phyloP scores from a whole-genome alignment of 2,797 vertebrate species.

The Sebastes matsubarae region DNA sequence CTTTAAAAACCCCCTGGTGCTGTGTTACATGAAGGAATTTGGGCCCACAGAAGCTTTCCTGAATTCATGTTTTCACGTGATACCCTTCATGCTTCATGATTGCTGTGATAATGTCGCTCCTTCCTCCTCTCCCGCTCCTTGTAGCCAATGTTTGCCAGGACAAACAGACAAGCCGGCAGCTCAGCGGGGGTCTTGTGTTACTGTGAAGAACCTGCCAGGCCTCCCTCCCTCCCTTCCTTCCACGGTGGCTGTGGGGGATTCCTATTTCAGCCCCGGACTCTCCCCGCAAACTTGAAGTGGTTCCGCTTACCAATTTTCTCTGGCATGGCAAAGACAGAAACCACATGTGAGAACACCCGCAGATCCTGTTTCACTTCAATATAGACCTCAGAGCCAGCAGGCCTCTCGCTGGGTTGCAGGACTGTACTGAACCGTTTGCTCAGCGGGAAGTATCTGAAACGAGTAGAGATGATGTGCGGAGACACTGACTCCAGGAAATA shows the following conservation, averaged over 20 bases:
- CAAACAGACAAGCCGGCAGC: constrained; percentile 59
- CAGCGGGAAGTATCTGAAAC: background rate
- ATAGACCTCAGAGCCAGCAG: background rate
- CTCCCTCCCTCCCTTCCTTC: background rate
- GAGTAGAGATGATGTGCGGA: background rate
- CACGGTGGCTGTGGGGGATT: constrained; percentile 22
- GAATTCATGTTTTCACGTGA: background rate
- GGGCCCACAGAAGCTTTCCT: background rate
- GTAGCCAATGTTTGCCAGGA: constrained; percentile 32
- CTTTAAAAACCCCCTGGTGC: background rate
- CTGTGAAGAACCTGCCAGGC: constrained; percentile 40
- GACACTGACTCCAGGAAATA: background rate
- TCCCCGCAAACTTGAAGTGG: constrained; percentile 43
- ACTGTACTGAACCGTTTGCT: background rate
- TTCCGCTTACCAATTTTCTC: constrained; percentile 50
- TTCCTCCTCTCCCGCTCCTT: background rate
- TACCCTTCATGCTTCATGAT: constrained; percentile 12
- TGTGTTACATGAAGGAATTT: background rate
- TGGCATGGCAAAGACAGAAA: constrained; percentile 41
- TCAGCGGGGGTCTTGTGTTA: constrained; percentile 60
- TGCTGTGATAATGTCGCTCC: constrained; percentile 14
- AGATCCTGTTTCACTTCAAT: constrained; percentile 33
- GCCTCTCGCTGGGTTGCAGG: background rate
- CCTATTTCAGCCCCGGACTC: constrained; percentile 44
- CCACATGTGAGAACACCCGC: constrained; percentile 44